Evolutionary conservation across 2,113 vertebrate species (phyloP).

Genomic region (Opisthocomus hoazin): DNA sequence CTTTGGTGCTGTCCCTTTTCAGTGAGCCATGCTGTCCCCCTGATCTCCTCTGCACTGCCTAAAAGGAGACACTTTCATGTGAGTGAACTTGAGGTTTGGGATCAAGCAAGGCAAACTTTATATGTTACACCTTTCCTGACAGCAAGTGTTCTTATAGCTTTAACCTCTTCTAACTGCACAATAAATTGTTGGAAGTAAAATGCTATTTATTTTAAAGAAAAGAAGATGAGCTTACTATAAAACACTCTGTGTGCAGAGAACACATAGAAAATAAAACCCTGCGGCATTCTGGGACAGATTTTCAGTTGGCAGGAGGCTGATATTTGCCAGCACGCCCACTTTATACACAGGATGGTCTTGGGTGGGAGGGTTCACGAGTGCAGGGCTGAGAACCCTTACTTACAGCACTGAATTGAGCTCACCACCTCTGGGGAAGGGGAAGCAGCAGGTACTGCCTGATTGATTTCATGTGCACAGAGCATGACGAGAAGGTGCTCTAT

Average conservation of each 20-base stretch:
- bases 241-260: not conserved
- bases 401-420: not conserved
- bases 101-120: not conserved
- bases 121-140: not conserved
- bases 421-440: not conserved
- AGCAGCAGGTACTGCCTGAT: not conserved
- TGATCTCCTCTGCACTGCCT: not conserved
- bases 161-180: not conserved
- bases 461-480: fast-evolving
- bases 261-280: not conserved
- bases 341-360: not conserved
- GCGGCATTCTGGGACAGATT: not conserved
- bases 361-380: not conserved
- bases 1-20: not conserved
- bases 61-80: not conserved
- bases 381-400: not conserved
- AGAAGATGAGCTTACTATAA: not conserved
- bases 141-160: not conserved
- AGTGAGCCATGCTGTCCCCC: not conserved
- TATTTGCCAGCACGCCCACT: not conserved
- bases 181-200: not conserved
- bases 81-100: not conserved
- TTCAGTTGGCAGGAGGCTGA: not conserved
- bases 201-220: not conserved
- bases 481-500: fast-evolving